phyloP scores from a whole-genome alignment of 2,797 vertebrate genomes.

The Gymnoscopelus braueri region DNA sequence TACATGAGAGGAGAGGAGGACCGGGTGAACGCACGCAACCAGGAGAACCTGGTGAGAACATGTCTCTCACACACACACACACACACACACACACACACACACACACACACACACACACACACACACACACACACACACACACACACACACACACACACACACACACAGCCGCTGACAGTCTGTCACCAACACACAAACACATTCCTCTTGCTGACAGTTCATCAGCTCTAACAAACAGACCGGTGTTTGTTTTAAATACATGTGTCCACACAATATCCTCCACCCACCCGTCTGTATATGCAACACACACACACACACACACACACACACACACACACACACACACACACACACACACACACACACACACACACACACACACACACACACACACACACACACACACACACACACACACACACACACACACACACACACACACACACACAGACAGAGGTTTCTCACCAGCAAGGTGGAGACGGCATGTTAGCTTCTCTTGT shows the following conservation, averaged over 20 bases:
- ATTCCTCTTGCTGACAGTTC: slow-evolving; percentile 58
- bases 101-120: slow-evolving; percentile 27
- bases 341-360: neutral
- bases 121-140: slow-evolving; percentile 1
- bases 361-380: slow-evolving; percentile 24
- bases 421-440: slow-evolving; percentile 15
- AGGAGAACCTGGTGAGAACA: slow-evolving; percentile 96
- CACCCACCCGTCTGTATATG: slow-evolving; percentile 7
- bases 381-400: slow-evolving; percentile 6
- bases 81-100: slow-evolving; percentile 39
- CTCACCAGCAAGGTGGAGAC: slow-evolving; percentile 57
- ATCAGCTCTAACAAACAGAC: slow-evolving; percentile 49
- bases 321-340: slow-evolving; percentile 23
- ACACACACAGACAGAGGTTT: slow-evolving; percentile 24
- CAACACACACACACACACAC: neutral
- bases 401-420: slow-evolving; percentile 5
- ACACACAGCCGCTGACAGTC: slow-evolving; percentile 38
- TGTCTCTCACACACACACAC: slow-evolving; percentile 37
- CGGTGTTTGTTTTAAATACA: slow-evolving; percentile 49
- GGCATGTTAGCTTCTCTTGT: slow-evolving; percentile 50
- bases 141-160: slow-evolving; percentile 18
- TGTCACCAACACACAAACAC: slow-evolving; percentile 31
- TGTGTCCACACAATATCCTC: slow-evolving; percentile 3
- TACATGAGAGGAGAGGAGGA: slow-evolving; percentile 99
- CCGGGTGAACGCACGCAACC: slow-evolving; percentile 94